Evolutionary conservation across 2,888 invertebrate genomes (phyloP).

Genomic region (Hypolimnas misippus): DNA sequence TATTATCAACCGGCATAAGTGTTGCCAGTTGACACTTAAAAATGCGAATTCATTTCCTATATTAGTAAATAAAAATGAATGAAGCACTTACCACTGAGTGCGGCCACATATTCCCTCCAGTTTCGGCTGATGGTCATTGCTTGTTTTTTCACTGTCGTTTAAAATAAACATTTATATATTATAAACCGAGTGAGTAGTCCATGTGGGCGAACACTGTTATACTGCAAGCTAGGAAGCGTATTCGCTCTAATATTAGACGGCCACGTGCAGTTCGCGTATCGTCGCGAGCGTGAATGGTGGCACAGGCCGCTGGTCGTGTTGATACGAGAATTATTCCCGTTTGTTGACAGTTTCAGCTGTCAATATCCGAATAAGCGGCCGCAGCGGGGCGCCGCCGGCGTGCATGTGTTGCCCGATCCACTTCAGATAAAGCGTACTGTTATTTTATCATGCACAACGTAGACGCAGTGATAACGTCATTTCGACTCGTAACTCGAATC

Average conservation of each 20-base stretch:
- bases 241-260: conserved; percentile 68
- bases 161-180: conserved; percentile 73
- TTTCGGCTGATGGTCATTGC: conserved; percentile 73
- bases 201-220: conserved; percentile 59
- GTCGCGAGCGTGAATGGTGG: conserved; percentile 70
- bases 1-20: conserved; percentile 35
- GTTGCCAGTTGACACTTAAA: conserved; percentile 43
- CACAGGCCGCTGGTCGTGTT: conserved; percentile 44
- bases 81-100: conserved; percentile 76
- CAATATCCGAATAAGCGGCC: conserved; percentile 51
- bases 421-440: conserved; percentile 57
- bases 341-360: conserved; percentile 76
- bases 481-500: conserved; percentile 31
- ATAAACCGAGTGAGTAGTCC: conserved; percentile 52
- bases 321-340: conserved; percentile 52
- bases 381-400: conserved; percentile 56
- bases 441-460: conserved; percentile 65
- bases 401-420: conserved; percentile 51
- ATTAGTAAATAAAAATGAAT: conserved; percentile 48
- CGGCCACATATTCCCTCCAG: conserved; percentile 79
- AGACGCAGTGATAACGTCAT: conserved; percentile 69
- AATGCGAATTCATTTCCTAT: conserved; percentile 24
- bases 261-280: conserved; percentile 76
- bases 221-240: conserved; percentile 49
- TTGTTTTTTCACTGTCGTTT: conserved; percentile 60